A percentile compares a stretch with the other conserved stretches of the same genome.
These are phyloP conservation scores for Chironomus riparius DNA, from an alignment of 2,888 invertebrate genomes.

Conservation along the genomic window DNA sequence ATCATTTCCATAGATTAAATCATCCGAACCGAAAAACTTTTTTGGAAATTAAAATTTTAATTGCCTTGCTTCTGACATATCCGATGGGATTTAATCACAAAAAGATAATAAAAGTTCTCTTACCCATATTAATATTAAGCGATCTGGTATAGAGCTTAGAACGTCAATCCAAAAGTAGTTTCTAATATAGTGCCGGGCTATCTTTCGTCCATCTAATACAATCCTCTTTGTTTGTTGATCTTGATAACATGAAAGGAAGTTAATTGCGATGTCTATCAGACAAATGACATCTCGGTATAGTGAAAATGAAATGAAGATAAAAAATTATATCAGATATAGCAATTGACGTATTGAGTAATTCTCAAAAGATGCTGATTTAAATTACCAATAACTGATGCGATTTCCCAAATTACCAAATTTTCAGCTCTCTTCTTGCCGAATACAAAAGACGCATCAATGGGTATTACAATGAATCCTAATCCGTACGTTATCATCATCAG, in stretches of 20 bases:
- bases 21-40: not conserved
- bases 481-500: conserved; percentile 18
- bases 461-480: conserved; percentile 1
- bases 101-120: not conserved
- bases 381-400: not conserved
- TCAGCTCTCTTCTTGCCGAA: not conserved
- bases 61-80: too few species aligned
- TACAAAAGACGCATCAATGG: not conserved
- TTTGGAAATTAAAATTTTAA: too few species aligned
- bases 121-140: not conserved
- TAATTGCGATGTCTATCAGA: conserved; percentile 14
- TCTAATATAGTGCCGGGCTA: not conserved
- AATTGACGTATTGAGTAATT: not conserved
- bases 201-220: not conserved
- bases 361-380: not conserved
- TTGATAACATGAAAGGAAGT: conserved; percentile 3
- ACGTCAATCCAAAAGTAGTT: conserved; percentile 9
- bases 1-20: not conserved
- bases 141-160: conserved; percentile 9
- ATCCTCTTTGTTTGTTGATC: conserved; percentile 3
- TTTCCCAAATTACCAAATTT: not conserved
- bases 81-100: not conserved
- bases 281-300: conserved; percentile 1
- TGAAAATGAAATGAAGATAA: too few species aligned
- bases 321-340: not conserved